phyloP scores from a whole-genome alignment of 2,888 invertebrate genomes.

The Tiliacea citrago region DNA sequence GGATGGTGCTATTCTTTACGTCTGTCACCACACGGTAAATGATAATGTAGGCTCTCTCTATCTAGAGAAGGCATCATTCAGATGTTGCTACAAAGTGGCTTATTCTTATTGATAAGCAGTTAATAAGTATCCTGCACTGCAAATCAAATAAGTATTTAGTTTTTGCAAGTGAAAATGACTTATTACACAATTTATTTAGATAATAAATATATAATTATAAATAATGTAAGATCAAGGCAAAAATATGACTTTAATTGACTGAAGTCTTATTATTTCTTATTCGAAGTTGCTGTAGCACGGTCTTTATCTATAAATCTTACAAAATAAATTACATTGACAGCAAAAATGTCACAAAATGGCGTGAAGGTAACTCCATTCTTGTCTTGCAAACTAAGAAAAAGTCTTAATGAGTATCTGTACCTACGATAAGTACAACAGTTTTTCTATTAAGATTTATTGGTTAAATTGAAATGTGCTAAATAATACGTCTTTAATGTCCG shows the following conservation, averaged over 20 bases:
- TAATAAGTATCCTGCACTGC: neutral
- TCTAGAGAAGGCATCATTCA: neutral
- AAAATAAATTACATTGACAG: slow-evolving; percentile 10
- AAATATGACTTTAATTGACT: neutral
- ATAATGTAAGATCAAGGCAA: neutral
- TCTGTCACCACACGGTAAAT: no score
- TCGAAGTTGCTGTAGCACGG: neutral
- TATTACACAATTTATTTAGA: no score
- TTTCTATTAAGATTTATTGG: slow-evolving; percentile 3
- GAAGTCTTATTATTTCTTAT: neutral
- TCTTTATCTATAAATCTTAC: neutral
- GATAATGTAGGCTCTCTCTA: no score
- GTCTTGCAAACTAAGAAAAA: slow-evolving; percentile 11
- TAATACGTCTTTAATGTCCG: neutral
- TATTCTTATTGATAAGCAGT: neutral
- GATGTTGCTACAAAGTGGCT: neutral
- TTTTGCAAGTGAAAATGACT: no score
- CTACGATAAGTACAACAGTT: slow-evolving; percentile 1
- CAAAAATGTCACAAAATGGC: slow-evolving; percentile 17
- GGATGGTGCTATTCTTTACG: no score
- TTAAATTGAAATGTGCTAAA: neutral
- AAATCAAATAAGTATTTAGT: neutral
- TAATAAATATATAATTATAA: neutral
- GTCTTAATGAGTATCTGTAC: slow-evolving; percentile 14
- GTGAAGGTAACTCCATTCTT: slow-evolving; percentile 17